phyloP scores from a whole-genome alignment of 2,888 invertebrate species.

The Laspeyria flexula region DNA sequence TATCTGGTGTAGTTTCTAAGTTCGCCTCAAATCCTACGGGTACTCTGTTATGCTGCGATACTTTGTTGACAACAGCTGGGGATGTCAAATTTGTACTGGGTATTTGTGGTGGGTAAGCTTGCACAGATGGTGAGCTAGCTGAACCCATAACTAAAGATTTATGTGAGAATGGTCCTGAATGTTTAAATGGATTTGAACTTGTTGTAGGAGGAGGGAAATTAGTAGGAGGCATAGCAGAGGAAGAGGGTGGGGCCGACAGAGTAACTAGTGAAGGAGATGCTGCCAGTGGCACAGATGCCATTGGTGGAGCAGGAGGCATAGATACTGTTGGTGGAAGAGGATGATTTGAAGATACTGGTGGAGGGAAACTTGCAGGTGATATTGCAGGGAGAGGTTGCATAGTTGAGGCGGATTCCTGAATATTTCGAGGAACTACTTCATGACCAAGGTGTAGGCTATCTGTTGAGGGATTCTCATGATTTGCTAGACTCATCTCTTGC shows the following conservation, averaged over 20 bases:
- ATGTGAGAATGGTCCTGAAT: conserved; percentile 79
- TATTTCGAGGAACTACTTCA: conserved; percentile 33
- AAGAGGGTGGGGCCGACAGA: conserved; percentile 24
- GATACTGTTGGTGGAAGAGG: conserved; percentile 19
- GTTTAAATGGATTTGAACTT: conserved; percentile 77
- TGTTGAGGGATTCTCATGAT: conserved; percentile 56
- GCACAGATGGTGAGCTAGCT: conserved; percentile 49
- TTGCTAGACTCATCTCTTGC: conserved; percentile 71
- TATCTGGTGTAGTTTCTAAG: conserved; percentile 89
- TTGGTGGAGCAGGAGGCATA: conserved; percentile 41
- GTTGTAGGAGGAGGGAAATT: conserved; percentile 56
- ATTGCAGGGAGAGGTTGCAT: conserved; percentile 43
- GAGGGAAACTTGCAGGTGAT: conserved; percentile 47
- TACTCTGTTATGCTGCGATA: conserved; percentile 64
- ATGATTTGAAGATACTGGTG: conserved; percentile 31
- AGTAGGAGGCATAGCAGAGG: conserved; percentile 51
- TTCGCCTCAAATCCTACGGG: conserved; percentile 84
- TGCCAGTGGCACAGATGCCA: conserved; percentile 27
- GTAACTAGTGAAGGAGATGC: conserved; percentile 25
- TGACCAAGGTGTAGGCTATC: conserved; percentile 38
- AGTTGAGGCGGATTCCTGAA: conserved; percentile 33
- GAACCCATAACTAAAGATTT: conserved; percentile 63
- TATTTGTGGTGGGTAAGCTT: conserved; percentile 60
- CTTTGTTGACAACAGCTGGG: conserved; percentile 67
- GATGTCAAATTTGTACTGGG: conserved; percentile 66